Percentiles rank a stretch among this genome's conserved stretches.
Evolutionary conservation across 2,113 vertebrate genomes (phyloP).

Genomic region (Macheiramphus alcinus): DNA sequence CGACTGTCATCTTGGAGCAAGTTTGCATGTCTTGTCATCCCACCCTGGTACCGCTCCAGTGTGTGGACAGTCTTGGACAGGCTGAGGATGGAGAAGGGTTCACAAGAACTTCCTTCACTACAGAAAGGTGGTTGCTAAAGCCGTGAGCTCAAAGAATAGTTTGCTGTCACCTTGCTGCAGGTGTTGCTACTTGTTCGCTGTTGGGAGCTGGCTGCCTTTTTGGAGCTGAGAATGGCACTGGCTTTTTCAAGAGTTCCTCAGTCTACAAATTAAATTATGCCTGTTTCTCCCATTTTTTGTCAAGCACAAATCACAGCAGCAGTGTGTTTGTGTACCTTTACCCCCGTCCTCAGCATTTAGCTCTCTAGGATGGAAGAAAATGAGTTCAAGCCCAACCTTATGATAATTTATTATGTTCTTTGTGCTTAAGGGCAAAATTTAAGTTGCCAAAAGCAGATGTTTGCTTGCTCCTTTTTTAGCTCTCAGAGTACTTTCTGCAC

Average conservation of each 20-base stretch:
- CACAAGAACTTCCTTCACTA: not conserved
- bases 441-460: conserved; percentile 67
- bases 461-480: conserved; percentile 64
- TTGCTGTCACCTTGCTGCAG: not conserved
- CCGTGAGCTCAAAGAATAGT: accelerated
- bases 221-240: not conserved
- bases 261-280: not conserved
- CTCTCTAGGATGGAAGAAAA: conserved; percentile 42
- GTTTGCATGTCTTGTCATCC: not conserved
- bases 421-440: conserved; percentile 50
- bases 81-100: not conserved
- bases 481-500: conserved; percentile 37
- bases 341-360: not conserved
- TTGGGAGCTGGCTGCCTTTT: not conserved
- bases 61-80: not conserved
- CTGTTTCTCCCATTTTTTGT: not conserved
- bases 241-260: not conserved
- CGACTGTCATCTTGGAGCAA: not conserved
- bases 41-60: not conserved
- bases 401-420: conserved; percentile 59
- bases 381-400: conserved; percentile 33
- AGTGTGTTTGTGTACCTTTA: not conserved
- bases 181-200: not conserved
- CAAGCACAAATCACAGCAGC: not conserved
- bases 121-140: not conserved